Conservation (phyloP, 2,113 vertebrate genomes). For the Crypturellus undulatus region DNA sequence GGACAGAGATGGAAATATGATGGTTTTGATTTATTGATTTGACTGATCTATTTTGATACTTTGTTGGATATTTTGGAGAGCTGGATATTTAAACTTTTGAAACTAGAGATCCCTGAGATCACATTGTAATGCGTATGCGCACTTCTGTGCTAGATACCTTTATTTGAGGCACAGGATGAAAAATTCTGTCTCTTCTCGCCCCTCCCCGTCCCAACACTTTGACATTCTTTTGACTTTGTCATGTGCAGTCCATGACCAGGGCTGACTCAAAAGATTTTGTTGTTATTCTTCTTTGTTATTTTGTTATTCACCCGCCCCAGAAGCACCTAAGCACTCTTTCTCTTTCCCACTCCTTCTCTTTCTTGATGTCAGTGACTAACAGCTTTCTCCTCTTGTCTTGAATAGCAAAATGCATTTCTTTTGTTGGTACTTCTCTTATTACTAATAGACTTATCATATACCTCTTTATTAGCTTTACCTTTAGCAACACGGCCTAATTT, state of each 20-base stretch:
- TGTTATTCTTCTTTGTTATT: too few species aligned
- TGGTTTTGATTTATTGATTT: not conserved
- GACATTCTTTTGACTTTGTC: not conserved
- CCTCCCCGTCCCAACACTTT: not conserved
- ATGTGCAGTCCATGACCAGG: not conserved
- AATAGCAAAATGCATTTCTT: not conserved
- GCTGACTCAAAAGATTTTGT: too few species aligned
- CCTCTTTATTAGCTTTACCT: not conserved
- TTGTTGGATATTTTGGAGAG: not conserved
- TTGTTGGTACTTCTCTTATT: not conserved
- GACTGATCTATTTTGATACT: not conserved
- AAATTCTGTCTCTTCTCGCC: not conserved
- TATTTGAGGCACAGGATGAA: not conserved
- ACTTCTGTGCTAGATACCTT: not conserved
- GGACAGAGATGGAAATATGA: not conserved
- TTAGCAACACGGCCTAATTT: not conserved
- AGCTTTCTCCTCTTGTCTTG: not conserved
- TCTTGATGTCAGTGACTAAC: not conserved
- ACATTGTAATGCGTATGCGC: not conserved
- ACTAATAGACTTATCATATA: not conserved
- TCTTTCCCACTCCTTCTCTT: not conserved
- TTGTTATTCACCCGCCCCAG: too few species aligned
- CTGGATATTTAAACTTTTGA: not conserved
- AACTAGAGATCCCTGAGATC: not conserved
- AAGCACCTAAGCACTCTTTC: not conserved